These are phyloP conservation scores for Trichonephila inaurata DNA, from an alignment of 1,140 invertebrate species.

Conservation along the genomic window DNA sequence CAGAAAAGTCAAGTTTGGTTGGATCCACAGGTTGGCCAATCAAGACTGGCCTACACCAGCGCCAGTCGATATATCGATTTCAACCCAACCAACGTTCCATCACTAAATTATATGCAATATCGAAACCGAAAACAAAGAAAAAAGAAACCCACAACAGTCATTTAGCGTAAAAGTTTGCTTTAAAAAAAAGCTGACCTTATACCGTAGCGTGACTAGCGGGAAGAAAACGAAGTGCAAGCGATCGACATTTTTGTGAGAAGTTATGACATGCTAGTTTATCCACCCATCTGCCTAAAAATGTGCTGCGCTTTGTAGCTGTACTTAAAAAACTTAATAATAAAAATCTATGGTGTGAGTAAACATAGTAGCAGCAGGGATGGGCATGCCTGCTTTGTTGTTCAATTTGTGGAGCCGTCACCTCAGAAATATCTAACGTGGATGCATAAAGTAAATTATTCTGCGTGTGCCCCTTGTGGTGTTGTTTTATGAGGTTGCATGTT, in stretches of 20 bases:
- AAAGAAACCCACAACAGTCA: slow-evolving; percentile 1
- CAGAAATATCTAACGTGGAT: neutral
- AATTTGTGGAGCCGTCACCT: slow-evolving; percentile 22
- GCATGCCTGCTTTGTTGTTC: neutral
- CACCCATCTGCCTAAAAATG: neutral
- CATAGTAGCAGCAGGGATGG: neutral
- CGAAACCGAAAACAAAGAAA: slow-evolving; percentile 34
- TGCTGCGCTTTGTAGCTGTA: neutral
- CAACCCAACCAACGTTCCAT: slow-evolving; percentile 17
- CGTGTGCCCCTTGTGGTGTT: neutral
- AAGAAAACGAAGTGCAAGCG: neutral
- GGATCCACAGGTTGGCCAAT: slow-evolving; percentile 26
- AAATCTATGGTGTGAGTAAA: neutral
- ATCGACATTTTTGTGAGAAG: slow-evolving; percentile 1
- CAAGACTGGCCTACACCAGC: neutral
- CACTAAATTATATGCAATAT: slow-evolving; percentile 61
- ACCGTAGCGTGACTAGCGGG: neutral
- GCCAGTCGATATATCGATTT: slow-evolving; percentile 56
- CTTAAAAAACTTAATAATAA: neutral
- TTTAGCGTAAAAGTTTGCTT: neutral
- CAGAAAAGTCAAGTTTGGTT: slow-evolving; percentile 8
- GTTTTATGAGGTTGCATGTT: neutral
- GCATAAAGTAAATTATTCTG: neutral
- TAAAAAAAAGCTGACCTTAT: neutral
- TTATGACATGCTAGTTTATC: neutral